Evolutionary conservation across 1,140 invertebrate genomes (phyloP), one percentile per base, ranked within the genome.

Genomic region (Cyclina sinensis): DNA sequence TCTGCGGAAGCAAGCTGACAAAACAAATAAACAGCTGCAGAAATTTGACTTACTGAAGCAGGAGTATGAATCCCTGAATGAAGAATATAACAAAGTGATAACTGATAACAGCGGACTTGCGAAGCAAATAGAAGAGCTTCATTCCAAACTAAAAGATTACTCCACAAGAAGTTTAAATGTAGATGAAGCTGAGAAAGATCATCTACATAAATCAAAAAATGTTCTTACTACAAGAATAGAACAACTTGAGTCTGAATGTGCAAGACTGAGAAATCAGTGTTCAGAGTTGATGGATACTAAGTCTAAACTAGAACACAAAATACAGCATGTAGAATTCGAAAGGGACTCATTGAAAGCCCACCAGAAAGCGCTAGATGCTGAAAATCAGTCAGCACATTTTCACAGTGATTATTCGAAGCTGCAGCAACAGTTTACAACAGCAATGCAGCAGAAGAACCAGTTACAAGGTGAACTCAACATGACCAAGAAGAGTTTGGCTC

Each of bases 401-500:
- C 91, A 92, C 48, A 89, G 43, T 14, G 94, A 94, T 37, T 93
- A 94, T 73, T 89, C 91, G 14, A 91, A 89, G 32, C 87, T 95
- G 27, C 93, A 94, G 83, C 82, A 90, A 27, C 94, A 95, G 90
- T 94, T 94, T 74, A 82, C 82, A 27, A 51, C 79, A 57, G 92
- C 92, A 1, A 88, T 95, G 83, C 91, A 93, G 39, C 91, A 94
- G 91, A 95, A 97, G 79, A 92, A 90, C 62, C 74, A 91, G 21
- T 82, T 95, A 27, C 90, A 95, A 24, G 93, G 90, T 3, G 98
- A 98, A 94, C 95, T 98, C 62, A 98, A 98, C 94, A 96, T 98
- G 82, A 97, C 98, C 0, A 93, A 98, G 11, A 98, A 98, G 92
- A 98, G 98, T 96, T 96, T 98, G 32, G 98, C 99, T 95, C 97